Base-by-base conservation (phyloP, 2,113 vertebrate genomes). In the Leucopsar rothschildi region DNA sequence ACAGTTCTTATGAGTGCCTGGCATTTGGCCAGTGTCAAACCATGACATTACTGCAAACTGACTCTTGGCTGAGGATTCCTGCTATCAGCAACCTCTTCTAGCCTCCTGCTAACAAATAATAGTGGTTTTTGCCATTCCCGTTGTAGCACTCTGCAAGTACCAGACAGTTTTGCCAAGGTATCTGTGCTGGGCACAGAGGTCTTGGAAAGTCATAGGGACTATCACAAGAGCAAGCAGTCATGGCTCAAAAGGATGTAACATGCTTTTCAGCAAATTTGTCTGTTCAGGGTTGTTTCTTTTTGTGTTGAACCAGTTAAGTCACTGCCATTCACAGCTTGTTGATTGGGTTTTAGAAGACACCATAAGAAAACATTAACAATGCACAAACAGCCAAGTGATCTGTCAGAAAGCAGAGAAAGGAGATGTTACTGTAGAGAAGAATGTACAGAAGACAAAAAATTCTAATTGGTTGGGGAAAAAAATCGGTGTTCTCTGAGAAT, bases 191-290 rank as follows among this genome's bases (percentile, higher is more conserved):
- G 33, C 7, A 19, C 52, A 52, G 53, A 52, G 15, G 17, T 35
- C 22, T 59, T 37, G 5, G 19, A 52, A 77, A 70, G 8, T 16
- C 23, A 59, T n/a, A 49, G 25, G 29, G 64, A 18, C 10, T 13
- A 8, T 75, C 2, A 0, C 28, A 35, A 35, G 15, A 29, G 10
- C 49, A 60, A 0, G 0, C 22, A 65, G 23, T 17, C 21, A 11
- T 3, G 1, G 24, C 22, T 29, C 0, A 1, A 25, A 76, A 49
- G 12, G 33, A 45, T 57, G 22, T 2, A 68, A 45, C 2, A 6
- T 50, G 16, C 11, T 20, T 15, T 66, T 79, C 39, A 79, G 29
- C 1, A 1, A 42, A 61, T 61, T 9, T 82, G 18, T 35, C 15
- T 91, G 25, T 55, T 93, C 47, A 4, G 15, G 4, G 11, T 52